Conservation (phyloP, 2,888 invertebrate genomes). For the Aelia acuminata region DNA sequence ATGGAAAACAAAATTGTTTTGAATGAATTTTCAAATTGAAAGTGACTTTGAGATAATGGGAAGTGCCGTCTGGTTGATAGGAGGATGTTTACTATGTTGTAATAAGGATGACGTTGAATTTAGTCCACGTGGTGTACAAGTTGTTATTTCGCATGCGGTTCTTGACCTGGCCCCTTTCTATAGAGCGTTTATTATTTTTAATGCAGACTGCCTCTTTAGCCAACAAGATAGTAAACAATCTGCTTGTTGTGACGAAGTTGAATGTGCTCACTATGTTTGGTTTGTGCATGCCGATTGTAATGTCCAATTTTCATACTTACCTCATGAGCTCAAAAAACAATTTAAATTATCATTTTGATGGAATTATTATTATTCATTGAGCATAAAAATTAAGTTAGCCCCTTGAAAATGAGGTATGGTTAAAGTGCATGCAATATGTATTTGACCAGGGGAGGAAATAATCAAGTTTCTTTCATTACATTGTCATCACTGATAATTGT, state of each 20-base stretch:
- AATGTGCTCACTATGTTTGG: background rate
- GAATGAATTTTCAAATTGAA: conserved; percentile 15
- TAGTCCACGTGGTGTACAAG: conserved; percentile 35
- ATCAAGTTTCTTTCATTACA: too few relatives aligned
- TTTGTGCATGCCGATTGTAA: too few relatives aligned
- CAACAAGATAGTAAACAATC: background rate
- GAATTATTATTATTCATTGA: too few relatives aligned
- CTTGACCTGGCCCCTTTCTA: conserved; percentile 37
- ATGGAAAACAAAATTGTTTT: conserved; percentile 2
- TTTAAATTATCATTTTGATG: too few relatives aligned
- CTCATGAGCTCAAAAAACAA: too few relatives aligned
- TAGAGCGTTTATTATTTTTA: background rate
- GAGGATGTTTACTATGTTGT: background rate
- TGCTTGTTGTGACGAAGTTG: background rate
- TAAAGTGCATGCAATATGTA: too few relatives aligned
- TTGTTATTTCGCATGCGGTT: conserved; percentile 26
- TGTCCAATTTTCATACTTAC: too few relatives aligned
- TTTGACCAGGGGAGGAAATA: too few relatives aligned
- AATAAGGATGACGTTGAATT: background rate
- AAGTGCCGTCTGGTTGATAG: conserved; percentile 3
- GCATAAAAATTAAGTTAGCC: too few relatives aligned
- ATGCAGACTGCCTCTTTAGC: conserved; percentile 14
- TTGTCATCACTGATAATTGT: too few relatives aligned
- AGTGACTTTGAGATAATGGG: background rate
- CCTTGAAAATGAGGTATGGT: too few relatives aligned